phyloP scores from a whole-genome alignment of 2,113 vertebrate genomes.

The Myocastor coypus region DNA sequence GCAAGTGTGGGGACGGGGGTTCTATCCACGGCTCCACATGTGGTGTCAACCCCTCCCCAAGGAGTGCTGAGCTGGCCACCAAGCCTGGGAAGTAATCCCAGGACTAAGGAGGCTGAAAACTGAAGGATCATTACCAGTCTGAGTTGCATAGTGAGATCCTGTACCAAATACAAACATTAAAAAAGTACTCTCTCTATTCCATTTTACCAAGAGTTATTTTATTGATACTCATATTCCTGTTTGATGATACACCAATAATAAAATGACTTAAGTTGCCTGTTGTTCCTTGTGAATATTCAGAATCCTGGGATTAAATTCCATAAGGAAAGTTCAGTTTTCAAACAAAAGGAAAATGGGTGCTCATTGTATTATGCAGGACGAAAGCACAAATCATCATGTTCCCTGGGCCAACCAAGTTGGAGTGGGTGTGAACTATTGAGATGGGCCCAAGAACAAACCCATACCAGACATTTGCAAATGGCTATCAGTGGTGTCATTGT shows the following conservation, averaged over 20 bases:
- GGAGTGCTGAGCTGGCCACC: no score
- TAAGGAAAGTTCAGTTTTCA: slow-evolving; percentile 29
- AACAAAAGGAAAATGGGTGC: neutral
- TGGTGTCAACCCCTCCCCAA: no score
- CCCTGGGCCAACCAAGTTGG: neutral
- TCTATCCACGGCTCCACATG: no score
- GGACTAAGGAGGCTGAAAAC: no score
- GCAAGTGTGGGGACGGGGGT: no score
- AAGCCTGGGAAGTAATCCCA: no score
- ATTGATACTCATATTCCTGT: slow-evolving; percentile 58
- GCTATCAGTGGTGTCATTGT: slow-evolving; percentile 1
- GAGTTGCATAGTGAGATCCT: no score
- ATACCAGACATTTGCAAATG: slow-evolving; percentile 41
- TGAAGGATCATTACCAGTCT: no score
- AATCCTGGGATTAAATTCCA: slow-evolving; percentile 31
- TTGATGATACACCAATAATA: slow-evolving; percentile 68
- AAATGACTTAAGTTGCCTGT: slow-evolving; percentile 69
- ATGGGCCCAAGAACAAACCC: neutral
- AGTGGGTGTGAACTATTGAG: neutral
- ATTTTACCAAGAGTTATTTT: slow-evolving; percentile 62
- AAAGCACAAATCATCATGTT: neutral
- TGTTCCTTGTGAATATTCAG: slow-evolving; percentile 57
- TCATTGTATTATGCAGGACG: neutral
- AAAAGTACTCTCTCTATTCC: slow-evolving; percentile 55
- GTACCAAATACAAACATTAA: no score